Conservation (phyloP, 2,797 vertebrate genomes). For the Buceros bicornis region DNA sequence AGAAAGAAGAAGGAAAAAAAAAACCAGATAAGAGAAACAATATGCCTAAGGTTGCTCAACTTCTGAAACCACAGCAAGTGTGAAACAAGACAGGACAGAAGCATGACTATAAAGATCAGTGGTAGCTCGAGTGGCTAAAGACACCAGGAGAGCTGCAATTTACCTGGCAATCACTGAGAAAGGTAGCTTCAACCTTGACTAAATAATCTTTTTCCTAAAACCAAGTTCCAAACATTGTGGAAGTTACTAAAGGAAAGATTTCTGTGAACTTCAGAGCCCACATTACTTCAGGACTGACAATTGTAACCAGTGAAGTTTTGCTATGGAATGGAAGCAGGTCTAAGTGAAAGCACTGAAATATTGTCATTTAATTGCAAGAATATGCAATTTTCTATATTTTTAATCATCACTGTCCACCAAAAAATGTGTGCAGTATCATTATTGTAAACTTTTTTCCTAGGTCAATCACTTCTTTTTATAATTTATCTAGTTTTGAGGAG, state of each 20-base stretch:
- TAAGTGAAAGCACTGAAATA: background rate
- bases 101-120: background rate
- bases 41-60: background rate
- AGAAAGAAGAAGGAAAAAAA: background rate
- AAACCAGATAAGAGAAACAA: background rate
- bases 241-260: background rate
- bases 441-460: background rate
- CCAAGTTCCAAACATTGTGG: background rate
- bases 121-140: background rate
- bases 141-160: background rate
- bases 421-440: background rate
- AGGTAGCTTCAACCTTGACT: background rate
- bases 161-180: background rate
- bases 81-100: background rate
- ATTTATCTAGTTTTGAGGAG: background rate
- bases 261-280: background rate
- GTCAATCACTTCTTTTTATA: background rate
- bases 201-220: background rate
- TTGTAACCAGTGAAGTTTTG: background rate
- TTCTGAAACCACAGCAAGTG: background rate
- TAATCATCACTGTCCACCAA: background rate
- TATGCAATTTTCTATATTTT: background rate
- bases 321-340: background rate
- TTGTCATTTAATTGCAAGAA: background rate
- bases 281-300: background rate